A percentile compares a stretch with the other conserved stretches of the same genome.
Evolutionary conservation across 2,888 invertebrate species (phyloP).

Genomic region (Tetramorium bicarinatum): DNA sequence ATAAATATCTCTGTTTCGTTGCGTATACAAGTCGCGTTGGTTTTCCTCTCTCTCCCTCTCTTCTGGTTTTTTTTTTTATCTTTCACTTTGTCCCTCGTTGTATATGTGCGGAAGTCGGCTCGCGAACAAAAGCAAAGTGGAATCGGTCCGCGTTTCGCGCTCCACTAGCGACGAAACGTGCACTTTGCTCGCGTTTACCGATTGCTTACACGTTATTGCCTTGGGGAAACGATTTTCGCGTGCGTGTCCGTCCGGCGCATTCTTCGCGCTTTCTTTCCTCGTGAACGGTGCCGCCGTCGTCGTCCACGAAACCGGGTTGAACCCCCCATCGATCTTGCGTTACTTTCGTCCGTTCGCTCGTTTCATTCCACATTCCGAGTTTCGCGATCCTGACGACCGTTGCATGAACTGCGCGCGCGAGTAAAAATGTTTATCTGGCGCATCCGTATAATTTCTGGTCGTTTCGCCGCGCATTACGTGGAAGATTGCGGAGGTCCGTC

Average conservation of each 20-base stretch:
- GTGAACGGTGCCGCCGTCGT: constrained; percentile 4
- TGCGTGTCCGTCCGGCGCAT: constrained; percentile 12
- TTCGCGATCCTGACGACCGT: constrained; percentile 30
- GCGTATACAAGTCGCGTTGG: background rate
- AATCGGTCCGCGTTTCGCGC: constrained; percentile 19
- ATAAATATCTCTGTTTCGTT: constrained; percentile 23
- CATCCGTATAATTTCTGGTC: constrained; percentile 14
- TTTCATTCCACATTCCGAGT: constrained; percentile 23
- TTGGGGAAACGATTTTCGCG: constrained; percentile 24
- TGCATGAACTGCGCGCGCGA: background rate
- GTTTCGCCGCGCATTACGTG: background rate
- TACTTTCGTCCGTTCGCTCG: constrained; percentile 17
- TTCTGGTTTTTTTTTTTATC: background rate
- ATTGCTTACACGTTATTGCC: constrained; percentile 29
- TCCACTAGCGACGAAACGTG: constrained; percentile 22
- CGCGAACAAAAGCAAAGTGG: constrained; percentile 40
- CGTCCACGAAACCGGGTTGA: constrained; percentile 8
- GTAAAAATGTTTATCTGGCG: constrained; percentile 17
- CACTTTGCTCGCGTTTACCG: constrained; percentile 33
- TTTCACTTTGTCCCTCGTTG: background rate
- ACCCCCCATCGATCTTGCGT: constrained; percentile 8
- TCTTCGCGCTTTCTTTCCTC: background rate
- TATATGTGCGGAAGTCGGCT: constrained; percentile 18
- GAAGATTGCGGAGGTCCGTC: background rate
- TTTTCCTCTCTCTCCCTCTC: background rate